Evolutionary conservation across 2,113 vertebrate species (phyloP), one percentile per base, ranked within the genome.

Genomic region (Vombatus ursinus): DNA sequence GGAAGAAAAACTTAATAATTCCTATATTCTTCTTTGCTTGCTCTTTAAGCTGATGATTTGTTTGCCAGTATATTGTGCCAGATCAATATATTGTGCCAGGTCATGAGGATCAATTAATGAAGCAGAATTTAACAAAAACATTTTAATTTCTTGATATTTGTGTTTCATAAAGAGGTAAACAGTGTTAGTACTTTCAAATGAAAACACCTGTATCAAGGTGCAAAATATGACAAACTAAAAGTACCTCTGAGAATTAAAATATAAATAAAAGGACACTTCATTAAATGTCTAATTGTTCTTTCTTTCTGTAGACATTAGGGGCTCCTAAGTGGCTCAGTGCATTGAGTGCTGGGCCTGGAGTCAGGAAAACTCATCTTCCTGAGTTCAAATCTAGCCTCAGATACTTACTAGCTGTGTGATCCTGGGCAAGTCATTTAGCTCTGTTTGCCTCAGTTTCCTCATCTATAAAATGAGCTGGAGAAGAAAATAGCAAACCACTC

Each of bases 21-120:
- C 4, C 37, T 54, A n/a, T 92, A 51, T 61, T 93, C 0, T 44
- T 93, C 49, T 93, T 90, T 96, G 50, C 93, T 95, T 96, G 53
- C 49, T 90, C 8, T 77, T 93, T 96, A 94, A 96, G 68, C n/a
- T 19, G 44, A 44, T 44, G n/a, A n/a, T n/a, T 77, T 84, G 19
- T 84, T 84, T 44, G 57, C 50, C 49, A 93, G 22, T 37, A 31
- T 37, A 37, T 54, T 77, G 52, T 52, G 92, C 5, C 48, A 49
- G 48, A 49, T 49, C 48, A 49, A n/a, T n/a, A n/a, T n/a, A n/a
- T n/a, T n/a, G n/a, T n/a, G n/a, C n/a, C 48, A 89, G 0, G 12
- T 51, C 44, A 44, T 44, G 37, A 77, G 37, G 31, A 19, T 93
- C 6, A 8, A 12, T 93, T 52, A 61, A 44, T 8, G 94, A 94